phyloP scores from a whole-genome alignment of 2,113 vertebrate genomes.

The Hippocampus guttulatus region DNA sequence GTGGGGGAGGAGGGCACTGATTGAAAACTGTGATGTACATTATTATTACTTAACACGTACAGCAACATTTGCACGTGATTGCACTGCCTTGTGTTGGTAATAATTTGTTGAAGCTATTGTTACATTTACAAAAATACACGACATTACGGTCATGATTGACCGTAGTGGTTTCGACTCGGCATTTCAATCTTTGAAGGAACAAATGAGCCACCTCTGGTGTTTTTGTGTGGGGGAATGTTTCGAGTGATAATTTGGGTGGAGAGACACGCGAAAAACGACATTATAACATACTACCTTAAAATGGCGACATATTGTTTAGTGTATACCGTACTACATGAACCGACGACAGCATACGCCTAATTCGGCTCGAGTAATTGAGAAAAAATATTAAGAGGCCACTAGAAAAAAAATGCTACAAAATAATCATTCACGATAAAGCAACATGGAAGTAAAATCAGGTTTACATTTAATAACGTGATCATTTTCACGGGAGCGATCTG shows the following conservation, averaged over 20 bases:
- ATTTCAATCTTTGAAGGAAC: neutral
- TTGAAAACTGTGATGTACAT: too few species aligned
- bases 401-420: too few species aligned
- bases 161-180: neutral
- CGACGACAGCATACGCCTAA: neutral
- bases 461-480: neutral
- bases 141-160: neutral
- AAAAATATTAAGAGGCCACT: neutral
- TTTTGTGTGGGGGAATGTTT: neutral
- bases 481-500: neutral
- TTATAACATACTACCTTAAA: neutral
- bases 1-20: too few species aligned
- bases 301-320: neutral
- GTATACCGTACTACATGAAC: neutral
- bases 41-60: too few species aligned
- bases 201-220: neutral
- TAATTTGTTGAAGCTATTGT: too few species aligned
- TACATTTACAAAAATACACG: too few species aligned
- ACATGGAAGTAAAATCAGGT: neutral
- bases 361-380: neutral
- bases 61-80: too few species aligned
- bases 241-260: too few species aligned
- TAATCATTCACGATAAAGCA: neutral
- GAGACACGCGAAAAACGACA: too few species aligned
- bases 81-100: too few species aligned